Evolutionary conservation across 2,888 invertebrate species (phyloP).

Genomic region (Dexiosoma caninum): DNA sequence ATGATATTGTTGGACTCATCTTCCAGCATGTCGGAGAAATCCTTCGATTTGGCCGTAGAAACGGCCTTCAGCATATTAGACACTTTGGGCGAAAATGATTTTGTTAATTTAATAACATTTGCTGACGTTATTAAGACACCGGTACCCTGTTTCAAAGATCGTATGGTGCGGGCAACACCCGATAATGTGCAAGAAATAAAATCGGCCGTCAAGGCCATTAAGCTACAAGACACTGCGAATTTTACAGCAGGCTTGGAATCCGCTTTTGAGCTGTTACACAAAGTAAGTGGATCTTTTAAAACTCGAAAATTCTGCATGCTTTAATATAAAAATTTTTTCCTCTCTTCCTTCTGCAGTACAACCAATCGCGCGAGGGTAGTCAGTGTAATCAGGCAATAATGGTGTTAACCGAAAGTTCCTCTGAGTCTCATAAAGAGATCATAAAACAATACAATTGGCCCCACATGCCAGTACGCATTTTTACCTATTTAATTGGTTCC

Average conservation of each 20-base stretch:
- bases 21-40: slow-evolving; percentile 90
- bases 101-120: slow-evolving; percentile 95
- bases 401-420: slow-evolving; percentile 96
- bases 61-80: slow-evolving; percentile 94
- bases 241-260: slow-evolving; percentile 94
- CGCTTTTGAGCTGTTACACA: slow-evolving; percentile 93
- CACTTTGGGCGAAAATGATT: slow-evolving; percentile 97
- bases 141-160: slow-evolving; percentile 93
- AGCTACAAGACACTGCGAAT: slow-evolving; percentile 90
- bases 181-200: slow-evolving; percentile 90
- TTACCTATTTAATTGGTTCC: slow-evolving; percentile 96
- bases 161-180: slow-evolving; percentile 90
- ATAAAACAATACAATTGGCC: slow-evolving; percentile 93
- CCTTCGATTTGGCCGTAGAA: slow-evolving; percentile 90
- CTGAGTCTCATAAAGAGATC: slow-evolving; percentile 82
- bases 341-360: slow-evolving; percentile 85
- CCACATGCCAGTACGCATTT: slow-evolving; percentile 95
- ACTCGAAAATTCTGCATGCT: background rate
- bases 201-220: slow-evolving; percentile 85
- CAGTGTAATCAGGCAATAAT: slow-evolving; percentile 99
- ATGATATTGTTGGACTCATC: slow-evolving; percentile 93
- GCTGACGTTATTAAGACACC: slow-evolving; percentile 89
- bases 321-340: background rate
- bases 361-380: slow-evolving; percentile 89
- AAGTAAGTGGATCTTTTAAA: slow-evolving; percentile 80